Base-by-base conservation (phyloP, 2,113 vertebrate species). In the Bubo bubo region DNA sequence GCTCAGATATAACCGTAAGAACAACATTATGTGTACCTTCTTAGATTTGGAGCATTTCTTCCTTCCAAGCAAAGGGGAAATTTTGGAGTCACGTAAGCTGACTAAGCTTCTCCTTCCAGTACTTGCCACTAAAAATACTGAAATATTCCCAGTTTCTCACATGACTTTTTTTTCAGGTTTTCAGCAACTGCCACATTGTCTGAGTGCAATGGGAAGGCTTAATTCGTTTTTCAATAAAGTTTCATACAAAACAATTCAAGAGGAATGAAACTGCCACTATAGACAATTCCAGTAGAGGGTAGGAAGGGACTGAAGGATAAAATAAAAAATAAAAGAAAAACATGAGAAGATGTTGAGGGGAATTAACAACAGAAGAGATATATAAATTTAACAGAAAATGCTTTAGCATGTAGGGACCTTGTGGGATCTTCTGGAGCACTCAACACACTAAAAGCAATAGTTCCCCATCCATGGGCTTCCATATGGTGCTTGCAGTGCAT, bases 401-500 rank as follows among this genome's bases (percentile, higher is more conserved):
- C n/a, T 55, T 76, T 67, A 50, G 5, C 49, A 62, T 67, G n/a
- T 27, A 32, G 26, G 30, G 45, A 72, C 32, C 21, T 55, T 64
- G 32, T 22, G 35, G 35, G 28, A 45, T n/a, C 19, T 70, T 71
- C 50, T 59, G 50, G 45, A 32, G 12, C 43, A 37, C 23, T 66
- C 26, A 35, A 8, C 1, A 1, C 27, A 13, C 14, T 59, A 15
- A n/a, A 67, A 81, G 10, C 35, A n/a, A 6, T 10, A 43, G 8
- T 18, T 59, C 2, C 16, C 21, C 18, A 37, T 24, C 43, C 27
- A 1, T 16, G 35, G 34, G 3, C 15, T 64, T 76, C 72, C 28
- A 6, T 21, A 0, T 6, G 35, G 66, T 3, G 22, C 56, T 63
- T 79, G 60, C 43, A 50, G 0, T 0, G 2, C 30, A 4, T 2